These are phyloP conservation scores for Hypolimnas misippus DNA, from an alignment of 2,888 invertebrate genomes.

Conservation along the genomic window DNA sequence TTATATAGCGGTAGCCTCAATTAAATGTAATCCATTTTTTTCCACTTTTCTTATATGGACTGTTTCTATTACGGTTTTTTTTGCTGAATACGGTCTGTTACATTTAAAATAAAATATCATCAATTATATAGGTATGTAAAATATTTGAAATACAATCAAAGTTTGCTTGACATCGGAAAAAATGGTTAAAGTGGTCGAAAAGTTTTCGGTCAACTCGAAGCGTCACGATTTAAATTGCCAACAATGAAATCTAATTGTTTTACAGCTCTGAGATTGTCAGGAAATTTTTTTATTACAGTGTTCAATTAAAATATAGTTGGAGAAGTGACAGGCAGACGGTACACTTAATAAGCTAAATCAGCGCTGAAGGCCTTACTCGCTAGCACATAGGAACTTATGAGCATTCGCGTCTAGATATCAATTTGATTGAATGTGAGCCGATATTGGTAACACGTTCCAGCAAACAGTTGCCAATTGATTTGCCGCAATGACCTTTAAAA, in stretches of 20 bases:
- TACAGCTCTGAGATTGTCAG: slow-evolving; percentile 3
- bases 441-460: slow-evolving; percentile 36
- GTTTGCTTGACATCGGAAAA: neutral
- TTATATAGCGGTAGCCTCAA: no score
- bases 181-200: no score
- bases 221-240: no score
- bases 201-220: no score
- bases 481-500: slow-evolving; percentile 39
- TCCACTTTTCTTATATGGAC: no score
- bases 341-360: slow-evolving; percentile 62
- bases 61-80: neutral
- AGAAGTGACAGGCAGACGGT: slow-evolving; percentile 48
- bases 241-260: slow-evolving; percentile 3
- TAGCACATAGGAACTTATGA: slow-evolving; percentile 31
- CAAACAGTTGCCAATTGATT: slow-evolving; percentile 36
- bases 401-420: slow-evolving; percentile 16
- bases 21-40: neutral
- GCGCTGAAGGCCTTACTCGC: slow-evolving; percentile 55
- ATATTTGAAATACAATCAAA: neutral
- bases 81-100: neutral
- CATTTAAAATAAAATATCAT: neutral
- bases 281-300: slow-evolving; percentile 28
- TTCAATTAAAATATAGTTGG: slow-evolving; percentile 51
- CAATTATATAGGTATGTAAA: neutral
- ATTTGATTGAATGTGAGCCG: slow-evolving; percentile 22